Evolutionary conservation across 1,140 invertebrate genomes (phyloP).

Genomic region (Drosophila tropicalis): DNA sequence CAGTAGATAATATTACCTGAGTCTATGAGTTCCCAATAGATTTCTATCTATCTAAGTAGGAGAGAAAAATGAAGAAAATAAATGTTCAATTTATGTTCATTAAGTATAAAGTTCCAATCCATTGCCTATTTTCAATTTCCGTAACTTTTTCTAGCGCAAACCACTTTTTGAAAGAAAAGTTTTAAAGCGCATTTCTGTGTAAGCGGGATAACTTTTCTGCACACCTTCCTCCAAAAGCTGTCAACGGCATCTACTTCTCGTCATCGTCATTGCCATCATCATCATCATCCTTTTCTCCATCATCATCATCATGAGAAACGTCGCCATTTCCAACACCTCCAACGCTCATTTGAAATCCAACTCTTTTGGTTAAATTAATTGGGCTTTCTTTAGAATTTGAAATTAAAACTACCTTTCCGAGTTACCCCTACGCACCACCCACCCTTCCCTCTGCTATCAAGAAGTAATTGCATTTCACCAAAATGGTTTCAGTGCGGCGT

Average conservation of each 20-base stretch:
- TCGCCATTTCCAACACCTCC: conserved; percentile 5
- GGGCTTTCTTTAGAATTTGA: conserved; percentile 69
- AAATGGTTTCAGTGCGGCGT: neutral
- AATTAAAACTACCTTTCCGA: conserved; percentile 62
- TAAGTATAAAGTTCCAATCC: neutral
- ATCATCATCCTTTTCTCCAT: conserved; percentile 16
- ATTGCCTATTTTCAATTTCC: conserved; percentile 6
- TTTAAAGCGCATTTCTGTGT: conserved; percentile 10
- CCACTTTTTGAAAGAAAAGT: neutral
- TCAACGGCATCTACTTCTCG: conserved; percentile 43
- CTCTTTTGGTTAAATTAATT: conserved; percentile 72
- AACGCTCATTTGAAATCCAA: conserved; percentile 53
- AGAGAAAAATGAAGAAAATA: no score
- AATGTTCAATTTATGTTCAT: no score
- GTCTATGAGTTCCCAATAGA: no score
- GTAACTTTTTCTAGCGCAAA: neutral
- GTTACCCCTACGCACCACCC: neutral
- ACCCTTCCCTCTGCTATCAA: neutral
- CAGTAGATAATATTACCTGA: no score
- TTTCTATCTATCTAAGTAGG: no score
- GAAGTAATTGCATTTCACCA: neutral
- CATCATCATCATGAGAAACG: conserved; percentile 7
- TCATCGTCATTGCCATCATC: conserved; percentile 21
- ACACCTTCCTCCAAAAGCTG: conserved; percentile 35
- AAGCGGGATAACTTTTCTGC: conserved; percentile 6